Base-by-base conservation (phyloP, 2,888 invertebrate genomes). In the Erebia ligea region DNA sequence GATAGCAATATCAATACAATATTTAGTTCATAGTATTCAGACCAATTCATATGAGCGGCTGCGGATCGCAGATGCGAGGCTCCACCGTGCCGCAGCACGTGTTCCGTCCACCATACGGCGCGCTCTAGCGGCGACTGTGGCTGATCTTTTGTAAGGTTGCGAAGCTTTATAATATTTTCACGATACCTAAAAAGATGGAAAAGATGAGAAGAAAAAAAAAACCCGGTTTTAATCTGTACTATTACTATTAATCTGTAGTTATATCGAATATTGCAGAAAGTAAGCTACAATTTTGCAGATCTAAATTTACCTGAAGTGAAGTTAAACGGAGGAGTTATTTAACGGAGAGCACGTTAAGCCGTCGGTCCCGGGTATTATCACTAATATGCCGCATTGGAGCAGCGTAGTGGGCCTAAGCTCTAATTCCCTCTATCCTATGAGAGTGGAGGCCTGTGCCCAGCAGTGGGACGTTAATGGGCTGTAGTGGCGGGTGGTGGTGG, bases 81-180 rank as follows among this genome's bases (percentile, higher is more conserved):
- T 0, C 80, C 79, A 0, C 75, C 74, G 57, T 77, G 75, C 4
- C 79, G 50, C 19, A 80, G 64, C 2, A 78, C 68, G n/a, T 80
- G 70, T 19, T 79, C 78, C 8, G 75, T 78, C 80, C 80, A 80
- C 80, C 78, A 79, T 2, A 79, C 72, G 4, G 78, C 79, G n/a
- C 76, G 66, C 25, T 78, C 75, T 17, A 79, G 56, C 0, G 77
- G 70, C 13, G 67, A 61, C 15, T 76, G 70, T 2, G 76, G 76
- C 42, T 78, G 77, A 25, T 79, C 79, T 9, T 64, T 63, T 57
- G 78, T 76, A 11, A 75, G 42, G 9, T 48, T 34, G 15, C 76
- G 73, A 5, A 80, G 57, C 34, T 58, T 73, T 0, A 65, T 34
- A 6, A 78, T 72, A 50, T 79, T 79, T 9, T 71, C 48, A 5